phyloP scores from a whole-genome alignment of 2,113 vertebrate genomes.

The Planiliza haematocheilus region DNA sequence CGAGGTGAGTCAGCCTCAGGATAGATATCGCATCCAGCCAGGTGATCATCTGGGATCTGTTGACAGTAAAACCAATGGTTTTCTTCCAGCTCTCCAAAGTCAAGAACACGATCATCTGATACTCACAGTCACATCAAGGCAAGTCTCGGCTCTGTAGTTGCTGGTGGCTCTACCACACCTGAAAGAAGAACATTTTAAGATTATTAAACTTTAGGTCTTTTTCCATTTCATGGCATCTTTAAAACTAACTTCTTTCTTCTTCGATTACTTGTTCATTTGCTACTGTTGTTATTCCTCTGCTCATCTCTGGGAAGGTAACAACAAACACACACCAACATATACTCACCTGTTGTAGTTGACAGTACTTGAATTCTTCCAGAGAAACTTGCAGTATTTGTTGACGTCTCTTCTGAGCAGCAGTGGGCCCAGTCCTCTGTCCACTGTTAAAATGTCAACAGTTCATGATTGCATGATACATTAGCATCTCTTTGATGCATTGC shows the following conservation, averaged over 20 bases:
- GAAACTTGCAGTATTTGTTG: constrained; percentile 84
- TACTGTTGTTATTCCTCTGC: too few species aligned
- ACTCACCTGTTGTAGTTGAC: constrained; percentile 82
- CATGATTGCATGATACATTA: background rate
- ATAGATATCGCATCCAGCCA: constrained; percentile 84
- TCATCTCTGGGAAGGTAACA: too few species aligned
- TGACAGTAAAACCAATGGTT: background rate
- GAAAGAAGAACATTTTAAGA: background rate
- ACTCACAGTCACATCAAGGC: constrained; percentile 80
- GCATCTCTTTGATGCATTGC: background rate
- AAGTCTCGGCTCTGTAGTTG: constrained; percentile 80
- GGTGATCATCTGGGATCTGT: constrained; percentile 84
- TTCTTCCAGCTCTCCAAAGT: background rate
- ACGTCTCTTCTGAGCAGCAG: constrained; percentile 82
- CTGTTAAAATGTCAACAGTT: constrained; percentile 52
- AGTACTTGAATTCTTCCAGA: constrained; percentile 80
- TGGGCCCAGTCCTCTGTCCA: constrained; percentile 51
- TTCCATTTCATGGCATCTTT: too few species aligned
- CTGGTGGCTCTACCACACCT: constrained; percentile 82
- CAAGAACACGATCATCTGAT: background rate
- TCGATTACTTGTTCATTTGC: too few species aligned
- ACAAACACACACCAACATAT: accelerated
- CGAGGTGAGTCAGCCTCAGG: constrained; percentile 71
- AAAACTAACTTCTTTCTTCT: too few species aligned
- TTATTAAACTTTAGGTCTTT: too few species aligned